Percentiles rank a stretch among this genome's conserved stretches.
phyloP scores from a whole-genome alignment of 2,113 vertebrate genomes.

The Pituophis catenifer region DNA sequence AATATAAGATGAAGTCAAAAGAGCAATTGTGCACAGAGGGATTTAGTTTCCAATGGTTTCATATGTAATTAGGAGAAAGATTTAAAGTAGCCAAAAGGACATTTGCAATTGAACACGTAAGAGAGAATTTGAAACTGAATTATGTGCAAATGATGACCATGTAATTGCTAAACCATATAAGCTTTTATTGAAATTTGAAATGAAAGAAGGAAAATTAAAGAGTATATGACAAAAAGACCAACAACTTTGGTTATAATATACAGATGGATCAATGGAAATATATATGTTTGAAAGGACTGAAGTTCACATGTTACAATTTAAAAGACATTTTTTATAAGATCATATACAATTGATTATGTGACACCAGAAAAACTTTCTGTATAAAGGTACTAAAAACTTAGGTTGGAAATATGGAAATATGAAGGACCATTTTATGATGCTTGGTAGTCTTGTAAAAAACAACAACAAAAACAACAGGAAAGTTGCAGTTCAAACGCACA shows the following conservation, averaged over 20 bases:
- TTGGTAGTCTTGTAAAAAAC: not conserved
- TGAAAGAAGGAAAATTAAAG: not conserved
- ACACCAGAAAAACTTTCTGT: not conserved
- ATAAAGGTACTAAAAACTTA: not conserved
- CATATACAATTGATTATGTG: not conserved
- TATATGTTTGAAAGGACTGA: not conserved
- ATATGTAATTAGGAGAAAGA: not conserved
- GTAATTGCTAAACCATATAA: not conserved
- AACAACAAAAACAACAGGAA: not conserved
- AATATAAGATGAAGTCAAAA: not conserved
- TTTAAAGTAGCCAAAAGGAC: not conserved
- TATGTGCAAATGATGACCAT: not conserved
- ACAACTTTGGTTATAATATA: not conserved
- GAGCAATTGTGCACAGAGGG: not conserved
- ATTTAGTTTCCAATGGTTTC: not conserved
- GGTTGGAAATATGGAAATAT: not conserved
- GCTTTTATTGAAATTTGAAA: not conserved
- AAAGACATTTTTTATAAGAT: not conserved
- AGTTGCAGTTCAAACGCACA: not conserved
- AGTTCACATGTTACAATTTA: not conserved
- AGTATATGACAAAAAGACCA: not conserved
- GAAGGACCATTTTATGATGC: not conserved
- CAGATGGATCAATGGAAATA: not conserved
- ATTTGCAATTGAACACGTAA: not conserved
- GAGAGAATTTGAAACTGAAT: not conserved